Evolutionary conservation across 2,113 vertebrate genomes (phyloP).

Genomic region (Toxostoma redivivum): DNA sequence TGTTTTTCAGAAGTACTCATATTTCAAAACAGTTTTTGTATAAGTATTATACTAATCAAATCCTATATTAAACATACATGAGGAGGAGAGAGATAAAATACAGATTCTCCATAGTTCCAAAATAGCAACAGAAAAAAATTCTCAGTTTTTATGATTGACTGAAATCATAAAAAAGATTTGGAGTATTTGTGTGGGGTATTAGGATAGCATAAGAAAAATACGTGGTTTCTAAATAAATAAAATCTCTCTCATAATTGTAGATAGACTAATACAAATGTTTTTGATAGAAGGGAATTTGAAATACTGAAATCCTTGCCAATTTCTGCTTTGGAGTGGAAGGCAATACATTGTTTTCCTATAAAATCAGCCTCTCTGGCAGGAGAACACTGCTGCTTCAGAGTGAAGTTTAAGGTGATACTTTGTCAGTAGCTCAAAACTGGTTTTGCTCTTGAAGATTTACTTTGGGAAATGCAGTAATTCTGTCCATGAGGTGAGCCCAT

Average conservation of each 20-base stretch:
- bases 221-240: neutral
- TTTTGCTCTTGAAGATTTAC: neutral
- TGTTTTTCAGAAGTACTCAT: neutral
- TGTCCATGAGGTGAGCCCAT: neutral
- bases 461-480: neutral
- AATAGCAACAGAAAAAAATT: neutral
- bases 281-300: neutral
- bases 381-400: neutral
- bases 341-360: neutral
- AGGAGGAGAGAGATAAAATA: neutral
- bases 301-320: neutral
- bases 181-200: neutral
- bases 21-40: neutral
- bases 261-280: neutral
- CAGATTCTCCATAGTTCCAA: neutral
- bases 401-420: neutral
- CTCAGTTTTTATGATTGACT: neutral
- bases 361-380: neutral
- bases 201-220: neutral
- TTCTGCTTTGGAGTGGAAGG: neutral
- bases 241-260: neutral
- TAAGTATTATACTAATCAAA: neutral
- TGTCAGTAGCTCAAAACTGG: neutral
- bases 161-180: neutral
- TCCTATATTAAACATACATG: neutral